Conservation (phyloP, 2,113 vertebrate genomes). For the Lycaon pictus region DNA sequence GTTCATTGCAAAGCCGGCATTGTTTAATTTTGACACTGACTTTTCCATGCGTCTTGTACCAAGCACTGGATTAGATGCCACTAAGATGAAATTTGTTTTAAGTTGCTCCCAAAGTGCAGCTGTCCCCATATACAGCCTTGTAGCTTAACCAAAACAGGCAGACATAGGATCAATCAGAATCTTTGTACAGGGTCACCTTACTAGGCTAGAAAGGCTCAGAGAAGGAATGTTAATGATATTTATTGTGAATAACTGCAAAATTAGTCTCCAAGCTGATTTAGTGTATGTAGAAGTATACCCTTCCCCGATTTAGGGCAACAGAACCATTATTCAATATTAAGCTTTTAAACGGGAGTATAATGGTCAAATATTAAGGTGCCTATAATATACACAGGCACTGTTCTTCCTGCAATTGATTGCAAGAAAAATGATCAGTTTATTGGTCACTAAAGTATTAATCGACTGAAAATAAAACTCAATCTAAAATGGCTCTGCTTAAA, state of each 20-base stretch:
- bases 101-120: constrained; percentile 90
- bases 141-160: constrained; percentile 88
- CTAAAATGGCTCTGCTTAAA: constrained; percentile 81
- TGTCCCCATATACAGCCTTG: constrained; percentile 86
- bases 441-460: constrained; percentile 72
- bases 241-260: constrained; percentile 81
- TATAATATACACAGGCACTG: background rate
- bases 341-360: constrained; percentile 57
- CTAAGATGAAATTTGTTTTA: constrained; percentile 91
- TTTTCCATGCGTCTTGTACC: constrained; percentile 90
- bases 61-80: constrained; percentile 91
- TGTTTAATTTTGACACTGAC: constrained; percentile 93
- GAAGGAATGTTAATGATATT: constrained; percentile 85
- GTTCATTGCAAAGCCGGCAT: constrained; percentile 93
- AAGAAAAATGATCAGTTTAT: constrained; percentile 53
- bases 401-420: constrained; percentile 25
- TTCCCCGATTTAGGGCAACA: background rate
- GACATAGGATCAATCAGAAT: constrained; percentile 86
- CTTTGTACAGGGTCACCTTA: constrained; percentile 84
- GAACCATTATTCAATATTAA: constrained; percentile 70
- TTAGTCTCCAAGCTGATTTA: constrained; percentile 76
- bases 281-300: background rate
- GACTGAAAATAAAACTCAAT: constrained; percentile 75
- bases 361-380: constrained; percentile 19
- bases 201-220: constrained; percentile 80